Percentiles rank a stretch among this genome's conserved stretches.
These are phyloP conservation scores for Thaumatotibia leucotreta DNA, from an alignment of 1,140 invertebrate species.

Conservation along the genomic window DNA sequence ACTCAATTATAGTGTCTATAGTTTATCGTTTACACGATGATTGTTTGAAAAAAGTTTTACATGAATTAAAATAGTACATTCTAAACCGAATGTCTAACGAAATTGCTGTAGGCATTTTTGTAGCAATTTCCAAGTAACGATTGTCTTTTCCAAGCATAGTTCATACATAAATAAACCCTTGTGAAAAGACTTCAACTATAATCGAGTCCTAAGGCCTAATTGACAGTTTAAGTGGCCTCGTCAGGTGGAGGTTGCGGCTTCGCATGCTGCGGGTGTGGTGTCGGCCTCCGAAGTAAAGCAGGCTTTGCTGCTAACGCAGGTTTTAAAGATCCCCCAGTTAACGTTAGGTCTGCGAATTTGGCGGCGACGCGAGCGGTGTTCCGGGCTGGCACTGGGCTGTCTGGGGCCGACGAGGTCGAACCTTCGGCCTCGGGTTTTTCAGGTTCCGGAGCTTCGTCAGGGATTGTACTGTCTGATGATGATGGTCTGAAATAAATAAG, in stretches of 20 bases:
- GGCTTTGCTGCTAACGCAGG: constrained; percentile 86
- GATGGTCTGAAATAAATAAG: not conserved
- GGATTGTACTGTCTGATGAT: not conserved
- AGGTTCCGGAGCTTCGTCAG: not conserved
- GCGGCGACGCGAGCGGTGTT: constrained; percentile 73
- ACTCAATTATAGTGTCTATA: not conserved
- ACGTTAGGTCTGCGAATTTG: constrained; percentile 75
- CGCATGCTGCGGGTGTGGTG: constrained; percentile 65
- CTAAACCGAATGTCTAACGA: no score
- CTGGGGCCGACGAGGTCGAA: constrained; percentile 4
- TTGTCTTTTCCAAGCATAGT: no score
- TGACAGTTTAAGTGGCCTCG: not conserved
- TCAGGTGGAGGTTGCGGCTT: constrained; percentile 16
- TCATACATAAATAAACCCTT: no score
- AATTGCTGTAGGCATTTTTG: no score
- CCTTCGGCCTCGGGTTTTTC: constrained; percentile 6
- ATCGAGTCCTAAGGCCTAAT: not conserved
- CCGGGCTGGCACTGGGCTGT: constrained; percentile 67
- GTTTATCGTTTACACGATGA: no score
- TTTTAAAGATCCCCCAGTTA: constrained; percentile 80
- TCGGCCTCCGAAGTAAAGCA: constrained; percentile 84
- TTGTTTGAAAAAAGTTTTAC: no score
- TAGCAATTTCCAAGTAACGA: no score
- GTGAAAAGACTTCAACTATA: no score
- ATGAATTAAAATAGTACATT: no score